Conservation (phyloP, 2,797 vertebrate species). For the Stomatorhinus walkeri region DNA sequence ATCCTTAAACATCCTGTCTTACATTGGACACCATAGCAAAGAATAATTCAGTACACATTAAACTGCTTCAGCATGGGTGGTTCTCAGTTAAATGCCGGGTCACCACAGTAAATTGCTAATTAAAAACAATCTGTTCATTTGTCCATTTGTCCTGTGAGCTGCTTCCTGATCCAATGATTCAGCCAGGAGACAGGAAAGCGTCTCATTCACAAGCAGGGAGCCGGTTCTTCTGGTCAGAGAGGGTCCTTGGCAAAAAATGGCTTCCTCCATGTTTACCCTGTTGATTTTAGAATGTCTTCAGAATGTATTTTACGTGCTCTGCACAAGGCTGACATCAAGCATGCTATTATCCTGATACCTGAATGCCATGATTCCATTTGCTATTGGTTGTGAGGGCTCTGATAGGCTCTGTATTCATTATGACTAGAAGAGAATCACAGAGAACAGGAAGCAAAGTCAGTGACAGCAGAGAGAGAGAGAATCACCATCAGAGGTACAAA, state of each 20-base stretch:
- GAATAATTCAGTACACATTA: neutral
- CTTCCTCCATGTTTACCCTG: neutral
- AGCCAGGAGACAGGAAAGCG: neutral
- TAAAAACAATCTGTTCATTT: conserved; percentile 13
- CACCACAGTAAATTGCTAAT: neutral
- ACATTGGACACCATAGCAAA: neutral
- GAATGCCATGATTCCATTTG: neutral
- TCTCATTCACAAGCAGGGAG: neutral
- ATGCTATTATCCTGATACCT: neutral
- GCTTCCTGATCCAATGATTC: neutral
- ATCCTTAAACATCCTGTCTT: neutral
- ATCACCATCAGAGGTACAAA: neutral
- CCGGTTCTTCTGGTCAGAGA: neutral
- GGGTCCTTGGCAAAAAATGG: neutral
- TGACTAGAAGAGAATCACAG: neutral
- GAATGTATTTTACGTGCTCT: neutral
- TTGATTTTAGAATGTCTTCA: neutral
- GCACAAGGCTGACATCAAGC: neutral
- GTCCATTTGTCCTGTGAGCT: neutral
- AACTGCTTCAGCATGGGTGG: neutral
- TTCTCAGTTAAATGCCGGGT: neutral
- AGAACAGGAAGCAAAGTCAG: neutral
- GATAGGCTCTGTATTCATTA: neutral
- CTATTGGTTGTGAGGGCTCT: neutral
- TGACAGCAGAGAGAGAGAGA: neutral